phyloP scores from a whole-genome alignment of 2,797 vertebrate genomes.

The Thripadectes ignobilis region DNA sequence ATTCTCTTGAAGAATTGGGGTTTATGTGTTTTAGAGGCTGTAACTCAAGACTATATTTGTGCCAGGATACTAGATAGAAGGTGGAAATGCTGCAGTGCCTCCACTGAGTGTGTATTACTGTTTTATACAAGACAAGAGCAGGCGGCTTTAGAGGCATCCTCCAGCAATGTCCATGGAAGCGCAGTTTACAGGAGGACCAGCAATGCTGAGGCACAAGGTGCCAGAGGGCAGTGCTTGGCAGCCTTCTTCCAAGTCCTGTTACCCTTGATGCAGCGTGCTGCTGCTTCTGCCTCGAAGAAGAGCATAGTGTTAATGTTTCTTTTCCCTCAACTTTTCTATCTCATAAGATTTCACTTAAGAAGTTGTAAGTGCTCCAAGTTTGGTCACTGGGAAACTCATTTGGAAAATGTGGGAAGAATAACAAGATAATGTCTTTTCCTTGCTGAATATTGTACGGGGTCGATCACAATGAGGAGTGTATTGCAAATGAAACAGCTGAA shows the following conservation, averaged over 20 bases:
- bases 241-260: neutral
- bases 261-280: neutral
- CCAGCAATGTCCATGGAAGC: neutral
- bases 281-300: neutral
- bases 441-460: neutral
- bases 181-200: neutral
- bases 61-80: neutral
- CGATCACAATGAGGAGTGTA: neutral
- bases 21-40: neutral
- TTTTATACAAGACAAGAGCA: neutral
- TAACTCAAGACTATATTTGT: neutral
- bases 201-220: fast-evolving
- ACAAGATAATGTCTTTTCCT: neutral
- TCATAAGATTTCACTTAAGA: neutral
- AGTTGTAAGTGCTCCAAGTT: neutral
- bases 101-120: neutral
- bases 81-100: neutral
- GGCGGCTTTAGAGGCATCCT: neutral
- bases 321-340: fast-evolving
- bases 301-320: neutral
- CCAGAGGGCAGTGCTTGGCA: neutral
- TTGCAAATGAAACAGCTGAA: neutral
- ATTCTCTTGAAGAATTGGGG: neutral
- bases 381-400: neutral
- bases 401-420: neutral